Evolutionary conservation across 2,888 invertebrate species (phyloP).

Genomic region (Torymus aiolomorphi): DNA sequence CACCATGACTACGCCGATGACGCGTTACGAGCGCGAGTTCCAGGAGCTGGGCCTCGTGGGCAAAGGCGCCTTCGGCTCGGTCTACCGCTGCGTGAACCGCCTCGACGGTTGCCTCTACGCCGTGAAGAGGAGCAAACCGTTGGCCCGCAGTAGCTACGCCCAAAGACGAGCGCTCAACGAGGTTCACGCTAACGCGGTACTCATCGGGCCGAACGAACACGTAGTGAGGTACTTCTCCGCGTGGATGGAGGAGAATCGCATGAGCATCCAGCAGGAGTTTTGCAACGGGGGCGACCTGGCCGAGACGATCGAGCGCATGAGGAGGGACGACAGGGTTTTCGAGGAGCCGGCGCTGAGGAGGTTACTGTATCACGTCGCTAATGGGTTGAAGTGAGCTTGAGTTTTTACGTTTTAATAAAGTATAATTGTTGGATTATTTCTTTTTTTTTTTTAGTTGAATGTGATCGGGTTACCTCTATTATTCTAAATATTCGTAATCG

Average conservation of each 20-base stretch:
- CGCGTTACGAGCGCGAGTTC: conserved; percentile 90
- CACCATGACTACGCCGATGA: too few species aligned
- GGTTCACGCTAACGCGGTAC: conserved; percentile 95
- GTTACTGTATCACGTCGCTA: conserved; percentile 87
- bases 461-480: too few species aligned
- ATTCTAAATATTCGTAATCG: too few species aligned
- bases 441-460: too few species aligned
- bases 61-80: conserved; percentile 91
- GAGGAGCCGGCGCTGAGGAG: conserved; percentile 84
- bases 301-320: conserved; percentile 77
- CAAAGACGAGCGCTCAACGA: conserved; percentile 88
- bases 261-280: conserved; percentile 96
- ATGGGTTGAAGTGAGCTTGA: conserved; percentile 83
- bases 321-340: conserved; percentile 78
- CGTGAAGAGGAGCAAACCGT: conserved; percentile 90
- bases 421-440: neutral
- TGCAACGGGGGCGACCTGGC: conserved; percentile 93
- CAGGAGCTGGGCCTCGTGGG: conserved; percentile 88
- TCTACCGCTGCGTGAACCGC: conserved; percentile 91
- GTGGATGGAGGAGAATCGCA: conserved; percentile 95
- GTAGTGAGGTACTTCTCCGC: conserved; percentile 96
- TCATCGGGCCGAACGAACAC: conserved; percentile 89
- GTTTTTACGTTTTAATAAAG: neutral
- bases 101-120: conserved; percentile 95
- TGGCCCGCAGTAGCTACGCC: conserved; percentile 89